phyloP scores from a whole-genome alignment of 2,888 invertebrate species.

The Drosophila koepferae region DNA sequence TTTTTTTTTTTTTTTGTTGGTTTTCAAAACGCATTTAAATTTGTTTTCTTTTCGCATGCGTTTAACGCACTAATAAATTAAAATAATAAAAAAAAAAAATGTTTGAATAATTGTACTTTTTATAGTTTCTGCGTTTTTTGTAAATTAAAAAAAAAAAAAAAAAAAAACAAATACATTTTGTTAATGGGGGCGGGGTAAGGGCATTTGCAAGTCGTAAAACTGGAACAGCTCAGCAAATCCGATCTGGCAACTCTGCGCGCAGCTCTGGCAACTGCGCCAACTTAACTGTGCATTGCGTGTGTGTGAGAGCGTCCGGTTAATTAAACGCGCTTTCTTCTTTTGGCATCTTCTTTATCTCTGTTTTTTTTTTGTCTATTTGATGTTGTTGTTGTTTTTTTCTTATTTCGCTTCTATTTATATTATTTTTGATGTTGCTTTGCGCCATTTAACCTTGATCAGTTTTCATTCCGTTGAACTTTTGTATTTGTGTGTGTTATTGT shows the following conservation, averaged over 20 bases:
- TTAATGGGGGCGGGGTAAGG: conserved; percentile 7
- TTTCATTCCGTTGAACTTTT: conserved; percentile 71
- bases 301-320: conserved; percentile 44
- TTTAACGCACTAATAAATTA: conserved; percentile 54
- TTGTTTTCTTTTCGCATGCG: conserved; percentile 27
- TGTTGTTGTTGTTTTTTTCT: conserved; percentile 19
- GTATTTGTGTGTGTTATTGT: conserved; percentile 11
- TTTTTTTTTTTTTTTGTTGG: conserved; percentile 41
- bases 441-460: conserved; percentile 71
- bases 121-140: conserved; percentile 58
- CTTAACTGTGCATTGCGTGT: conserved; percentile 41
- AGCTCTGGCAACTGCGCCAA: conserved; percentile 35
- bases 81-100: conserved; percentile 22
- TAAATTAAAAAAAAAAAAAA: conserved; percentile 22
- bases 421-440: conserved; percentile 36
- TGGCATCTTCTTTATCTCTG: conserved; percentile 51
- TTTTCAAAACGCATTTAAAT: conserved; percentile 47
- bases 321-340: conserved; percentile 66
- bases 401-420: conserved; percentile 36
- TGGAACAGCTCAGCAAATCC: not conserved
- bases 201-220: not conserved
- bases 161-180: conserved; percentile 32
- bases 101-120: conserved; percentile 53
- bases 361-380: conserved; percentile 35
- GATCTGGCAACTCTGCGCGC: conserved; percentile 34